phyloP scores from a whole-genome alignment of 2,888 invertebrate species.

The Tholera decimalis region DNA sequence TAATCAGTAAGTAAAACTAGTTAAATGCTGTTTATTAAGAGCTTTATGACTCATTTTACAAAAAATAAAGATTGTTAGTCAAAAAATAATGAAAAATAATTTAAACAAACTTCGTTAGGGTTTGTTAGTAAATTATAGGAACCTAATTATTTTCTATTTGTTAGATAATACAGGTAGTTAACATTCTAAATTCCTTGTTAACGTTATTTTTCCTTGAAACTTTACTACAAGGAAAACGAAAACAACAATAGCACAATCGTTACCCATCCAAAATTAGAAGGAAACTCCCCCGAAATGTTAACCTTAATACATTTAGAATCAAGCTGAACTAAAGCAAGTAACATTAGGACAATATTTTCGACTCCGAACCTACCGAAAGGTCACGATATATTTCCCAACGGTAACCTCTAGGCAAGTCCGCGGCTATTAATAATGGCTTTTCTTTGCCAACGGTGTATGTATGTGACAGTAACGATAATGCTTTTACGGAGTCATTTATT shows the following conservation, averaged over 20 bases:
- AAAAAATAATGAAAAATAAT: too few species aligned
- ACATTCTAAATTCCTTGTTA: too few species aligned
- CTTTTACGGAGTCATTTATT: slow-evolving; percentile 83
- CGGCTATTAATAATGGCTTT: slow-evolving; percentile 86
- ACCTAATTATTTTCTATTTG: too few species aligned
- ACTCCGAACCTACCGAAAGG: slow-evolving; percentile 75
- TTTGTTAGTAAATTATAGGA: too few species aligned
- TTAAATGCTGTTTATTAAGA: too few species aligned
- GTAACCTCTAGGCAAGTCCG: slow-evolving; percentile 77
- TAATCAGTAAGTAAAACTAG: too few species aligned
- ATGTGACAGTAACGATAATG: slow-evolving; percentile 88
- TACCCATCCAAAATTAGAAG: slow-evolving; percentile 4
- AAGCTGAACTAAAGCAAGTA: slow-evolving; percentile 33
- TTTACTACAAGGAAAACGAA: too few species aligned
- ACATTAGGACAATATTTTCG: slow-evolving; percentile 64
- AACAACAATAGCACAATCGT: slow-evolving; percentile 1
- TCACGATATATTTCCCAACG: slow-evolving; percentile 80
- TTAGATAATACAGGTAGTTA: too few species aligned
- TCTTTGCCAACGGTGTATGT: slow-evolving; percentile 83
- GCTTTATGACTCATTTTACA: too few species aligned
- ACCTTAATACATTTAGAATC: slow-evolving; percentile 47
- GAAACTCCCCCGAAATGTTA: slow-evolving; percentile 22
- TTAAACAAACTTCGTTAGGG: too few species aligned
- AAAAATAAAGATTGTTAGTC: too few species aligned
- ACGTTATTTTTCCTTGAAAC: too few species aligned